Base-by-base conservation (phyloP, 2,888 invertebrate species). In the Linnaemya vulpina region DNA sequence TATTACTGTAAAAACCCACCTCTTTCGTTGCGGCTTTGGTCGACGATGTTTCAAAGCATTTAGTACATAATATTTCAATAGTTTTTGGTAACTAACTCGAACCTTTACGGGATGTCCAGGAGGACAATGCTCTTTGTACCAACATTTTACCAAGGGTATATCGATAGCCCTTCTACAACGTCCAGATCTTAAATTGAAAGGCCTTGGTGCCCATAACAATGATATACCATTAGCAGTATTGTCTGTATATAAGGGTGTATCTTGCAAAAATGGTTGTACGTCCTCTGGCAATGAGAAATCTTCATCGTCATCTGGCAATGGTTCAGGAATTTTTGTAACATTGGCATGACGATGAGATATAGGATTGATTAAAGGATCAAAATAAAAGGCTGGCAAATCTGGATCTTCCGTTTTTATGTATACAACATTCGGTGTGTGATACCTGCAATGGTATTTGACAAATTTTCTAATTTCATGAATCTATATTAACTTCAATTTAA, bases 401-500 rank as follows among this genome's bases (percentile, higher is more conserved):
- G 99, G 99, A 94, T 99, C 99, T 93, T 99, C 99, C 0, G 99
- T 99, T 94, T 99, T 99, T 89, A 99, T 99, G 92, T 97, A 99
- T 0, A 99, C 99, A 8, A 99, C 99, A 92, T 99, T 99, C 30
- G 99, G 99, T 9, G 98, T 96, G 92, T 99, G 99, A 92, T 99
- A 99, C 98, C 98, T 98, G 89, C 8, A 74, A 79, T 11, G 1
- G 30, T 30, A 55, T 3, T 53, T 46, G 20, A 3, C 10, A 11
- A 22, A 53, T 51, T 20, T 9, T 53, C 17, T 22, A 58, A 55
- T 40, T 46, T 17, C 20, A 30, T 38, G 38, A 9, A 38, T 38
- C 1, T 8, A 38, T 38, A 10, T 9, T 30, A 30, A 30, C 2
- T 30, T 30, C 5, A 30, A 30, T 30, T 2, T 30, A 30, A 30